phyloP scores from a whole-genome alignment of 2,113 vertebrate species.

The Pterocles gutturalis region DNA sequence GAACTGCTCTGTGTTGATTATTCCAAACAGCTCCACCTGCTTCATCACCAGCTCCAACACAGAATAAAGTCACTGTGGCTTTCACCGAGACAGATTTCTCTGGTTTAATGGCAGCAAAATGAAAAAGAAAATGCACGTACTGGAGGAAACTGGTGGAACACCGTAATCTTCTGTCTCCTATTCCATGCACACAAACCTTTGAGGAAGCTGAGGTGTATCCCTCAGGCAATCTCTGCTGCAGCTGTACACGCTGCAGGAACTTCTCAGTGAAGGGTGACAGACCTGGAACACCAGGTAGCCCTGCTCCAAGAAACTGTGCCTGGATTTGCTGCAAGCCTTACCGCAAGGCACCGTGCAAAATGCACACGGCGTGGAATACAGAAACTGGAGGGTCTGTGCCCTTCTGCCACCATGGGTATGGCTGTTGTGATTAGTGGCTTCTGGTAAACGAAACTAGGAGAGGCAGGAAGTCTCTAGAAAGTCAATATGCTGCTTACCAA shows the following conservation, averaged over 20 bases:
- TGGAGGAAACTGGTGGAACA: background rate
- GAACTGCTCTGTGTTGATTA: background rate
- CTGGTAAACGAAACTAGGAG: background rate
- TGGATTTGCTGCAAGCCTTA: no score
- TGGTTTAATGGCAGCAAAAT: background rate
- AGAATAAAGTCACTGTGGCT: background rate
- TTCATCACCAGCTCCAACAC: background rate
- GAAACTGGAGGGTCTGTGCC: background rate
- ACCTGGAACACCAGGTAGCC: background rate
- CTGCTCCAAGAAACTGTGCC: background rate
- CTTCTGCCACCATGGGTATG: background rate
- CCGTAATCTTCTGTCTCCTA: background rate
- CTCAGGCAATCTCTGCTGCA: background rate
- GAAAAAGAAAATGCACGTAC: background rate
- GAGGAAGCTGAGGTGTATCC: background rate
- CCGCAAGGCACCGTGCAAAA: background rate
- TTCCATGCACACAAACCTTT: rapidly evolving
- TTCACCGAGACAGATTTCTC: background rate
- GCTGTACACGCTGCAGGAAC: background rate
- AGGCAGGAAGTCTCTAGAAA: background rate
- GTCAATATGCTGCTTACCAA: background rate
- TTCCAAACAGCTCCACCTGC: background rate
- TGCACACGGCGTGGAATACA: rapidly evolving
- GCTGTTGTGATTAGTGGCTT: background rate
- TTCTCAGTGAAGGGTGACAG: background rate